Percentiles rank a stretch among this genome's conserved stretches.
Conservation (phyloP, 2,113 vertebrate genomes). For the Daubentonia madagascariensis region DNA sequence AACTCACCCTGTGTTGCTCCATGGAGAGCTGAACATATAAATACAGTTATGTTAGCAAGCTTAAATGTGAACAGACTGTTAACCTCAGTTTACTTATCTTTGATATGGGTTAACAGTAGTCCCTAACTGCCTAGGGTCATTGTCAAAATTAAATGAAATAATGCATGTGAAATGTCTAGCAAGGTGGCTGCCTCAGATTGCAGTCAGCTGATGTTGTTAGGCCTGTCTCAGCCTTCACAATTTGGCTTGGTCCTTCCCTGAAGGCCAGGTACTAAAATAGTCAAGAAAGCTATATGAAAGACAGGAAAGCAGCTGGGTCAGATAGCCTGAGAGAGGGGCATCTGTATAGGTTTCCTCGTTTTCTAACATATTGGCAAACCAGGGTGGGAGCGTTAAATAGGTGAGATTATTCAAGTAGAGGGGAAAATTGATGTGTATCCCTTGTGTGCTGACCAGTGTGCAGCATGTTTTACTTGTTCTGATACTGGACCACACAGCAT, state of each 20-base stretch:
- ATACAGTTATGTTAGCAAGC: background rate
- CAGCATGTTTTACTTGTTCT: background rate
- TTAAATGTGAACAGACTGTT: background rate
- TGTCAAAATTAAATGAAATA: background rate
- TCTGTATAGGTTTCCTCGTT: background rate
- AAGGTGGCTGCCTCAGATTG: background rate
- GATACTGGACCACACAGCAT: rapidly evolving
- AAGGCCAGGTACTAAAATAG: background rate
- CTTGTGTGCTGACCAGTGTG: background rate
- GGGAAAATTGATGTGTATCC: background rate
- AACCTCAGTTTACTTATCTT: background rate
- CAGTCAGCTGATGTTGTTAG: background rate
- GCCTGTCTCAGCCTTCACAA: background rate
- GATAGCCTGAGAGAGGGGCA: background rate
- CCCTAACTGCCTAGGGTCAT: background rate
- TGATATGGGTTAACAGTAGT: background rate
- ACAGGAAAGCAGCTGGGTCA: background rate
- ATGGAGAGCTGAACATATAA: background rate
- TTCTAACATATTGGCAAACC: background rate
- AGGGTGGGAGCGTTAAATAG: rapidly evolving
- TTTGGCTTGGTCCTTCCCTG: background rate
- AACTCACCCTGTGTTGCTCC: background rate
- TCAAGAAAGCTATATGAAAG: background rate
- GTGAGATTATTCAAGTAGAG: background rate
- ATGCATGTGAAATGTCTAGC: background rate